These are phyloP conservation scores for Sebastolobus alascanus DNA, from an alignment of 2,797 vertebrate genomes.

Conservation along the genomic window DNA sequence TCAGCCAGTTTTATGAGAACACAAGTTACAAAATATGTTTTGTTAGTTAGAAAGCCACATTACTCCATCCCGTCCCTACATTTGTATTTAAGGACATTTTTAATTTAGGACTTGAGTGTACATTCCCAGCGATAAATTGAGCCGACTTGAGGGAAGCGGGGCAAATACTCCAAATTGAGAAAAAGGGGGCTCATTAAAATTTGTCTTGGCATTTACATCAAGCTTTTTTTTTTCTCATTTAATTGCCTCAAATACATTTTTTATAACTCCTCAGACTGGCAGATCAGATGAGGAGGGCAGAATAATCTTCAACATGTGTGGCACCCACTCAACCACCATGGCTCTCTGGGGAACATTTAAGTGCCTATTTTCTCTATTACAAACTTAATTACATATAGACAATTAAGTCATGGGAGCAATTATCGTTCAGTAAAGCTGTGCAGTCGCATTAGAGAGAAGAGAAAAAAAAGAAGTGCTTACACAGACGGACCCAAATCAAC, in stretches of 20 bases:
- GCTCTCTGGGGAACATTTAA: constrained; percentile 79
- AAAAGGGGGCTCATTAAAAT: constrained; percentile 77
- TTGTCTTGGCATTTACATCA: constrained; percentile 80
- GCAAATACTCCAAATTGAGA: constrained; percentile 65
- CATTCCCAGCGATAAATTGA: constrained; percentile 68
- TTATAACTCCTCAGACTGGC: constrained; percentile 79
- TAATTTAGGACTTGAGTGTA: constrained; percentile 67
- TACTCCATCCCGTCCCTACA: constrained; percentile 52
- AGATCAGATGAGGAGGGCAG: constrained; percentile 77
- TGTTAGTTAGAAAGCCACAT: constrained; percentile 62
- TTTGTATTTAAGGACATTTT: constrained; percentile 72
- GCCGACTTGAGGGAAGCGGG: constrained; percentile 60
- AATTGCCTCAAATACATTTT: constrained; percentile 84
- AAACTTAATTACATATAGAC: constrained; percentile 84
- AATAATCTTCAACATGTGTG: constrained; percentile 86
- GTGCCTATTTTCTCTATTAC: constrained; percentile 80
- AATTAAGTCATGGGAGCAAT: constrained; percentile 83
- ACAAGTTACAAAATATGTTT: constrained; percentile 67
- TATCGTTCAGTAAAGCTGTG: constrained; percentile 72
- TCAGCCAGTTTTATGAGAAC: constrained; percentile 51
- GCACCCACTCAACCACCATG: constrained; percentile 74
- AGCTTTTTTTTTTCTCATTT: constrained; percentile 71
- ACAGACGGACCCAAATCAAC: constrained; percentile 63
- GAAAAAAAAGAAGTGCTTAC: constrained; percentile 46
- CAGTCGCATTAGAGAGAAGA: constrained; percentile 32